Evolutionary conservation across 2,113 vertebrate genomes (phyloP).

Genomic region (Nannobrachium achirus): DNA sequence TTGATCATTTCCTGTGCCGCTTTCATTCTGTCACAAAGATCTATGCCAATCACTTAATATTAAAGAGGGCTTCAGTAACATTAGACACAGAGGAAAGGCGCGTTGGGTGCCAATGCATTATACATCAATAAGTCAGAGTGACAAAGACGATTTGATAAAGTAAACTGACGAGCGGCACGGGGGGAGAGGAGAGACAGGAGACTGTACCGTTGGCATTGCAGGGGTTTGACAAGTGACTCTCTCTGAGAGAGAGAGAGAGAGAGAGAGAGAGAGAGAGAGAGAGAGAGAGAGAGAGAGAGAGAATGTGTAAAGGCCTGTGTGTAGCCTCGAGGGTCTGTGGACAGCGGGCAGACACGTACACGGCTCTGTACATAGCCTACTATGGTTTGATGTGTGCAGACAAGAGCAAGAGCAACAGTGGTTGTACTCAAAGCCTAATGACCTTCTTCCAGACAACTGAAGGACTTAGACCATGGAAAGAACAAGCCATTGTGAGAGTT

Average conservation of each 20-base stretch:
- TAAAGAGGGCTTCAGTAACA: slow-evolving; percentile 74
- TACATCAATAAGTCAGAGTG: slow-evolving; percentile 75
- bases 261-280: slow-evolving; percentile 1
- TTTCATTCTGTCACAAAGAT: slow-evolving; percentile 81
- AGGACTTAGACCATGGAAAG: no score
- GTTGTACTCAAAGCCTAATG: no score
- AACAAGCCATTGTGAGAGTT: no score
- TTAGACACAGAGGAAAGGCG: slow-evolving; percentile 71
- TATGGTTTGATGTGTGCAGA: no score
- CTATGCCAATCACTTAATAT: slow-evolving; percentile 71
- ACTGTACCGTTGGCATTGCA: slow-evolving; percentile 44
- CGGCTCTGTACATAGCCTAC: no score
- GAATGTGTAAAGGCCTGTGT: background rate
- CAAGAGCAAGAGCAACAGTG: no score
- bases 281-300: slow-evolving; percentile 1
- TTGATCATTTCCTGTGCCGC: slow-evolving; percentile 75
- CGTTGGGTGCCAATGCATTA: slow-evolving; percentile 72
- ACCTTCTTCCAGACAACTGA: no score
- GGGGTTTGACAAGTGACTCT: slow-evolving; percentile 30
- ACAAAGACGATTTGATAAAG: slow-evolving; percentile 78
- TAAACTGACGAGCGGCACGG: slow-evolving; percentile 69
- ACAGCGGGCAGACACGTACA: background rate
- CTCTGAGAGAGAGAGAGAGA: slow-evolving; percentile 6
- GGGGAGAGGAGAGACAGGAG: slow-evolving; percentile 68
- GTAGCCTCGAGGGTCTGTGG: background rate